A percentile compares a stretch with the other conserved stretches of the same genome.
These are phyloP conservation scores for Acropora yongei DNA, from an alignment of 64 coral and sea anemone genomes.

Conservation along the genomic window DNA sequence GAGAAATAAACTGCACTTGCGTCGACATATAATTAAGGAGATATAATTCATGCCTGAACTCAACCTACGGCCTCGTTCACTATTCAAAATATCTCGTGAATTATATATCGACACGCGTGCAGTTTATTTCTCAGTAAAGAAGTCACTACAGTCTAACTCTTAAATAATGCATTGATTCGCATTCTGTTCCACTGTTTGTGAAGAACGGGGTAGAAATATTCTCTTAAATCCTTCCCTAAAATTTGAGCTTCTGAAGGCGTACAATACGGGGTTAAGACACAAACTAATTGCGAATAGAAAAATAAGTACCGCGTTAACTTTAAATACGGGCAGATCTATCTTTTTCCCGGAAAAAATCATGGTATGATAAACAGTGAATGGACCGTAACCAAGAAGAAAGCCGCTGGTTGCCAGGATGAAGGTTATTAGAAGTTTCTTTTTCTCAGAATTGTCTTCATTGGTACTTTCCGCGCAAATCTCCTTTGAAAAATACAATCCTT, in stretches of 20 bases:
- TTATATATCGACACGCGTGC: too few species aligned
- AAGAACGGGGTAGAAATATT: neutral
- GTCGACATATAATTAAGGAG: too few species aligned
- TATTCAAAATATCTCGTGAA: too few species aligned
- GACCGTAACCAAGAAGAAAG: neutral
- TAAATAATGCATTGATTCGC: too few species aligned
- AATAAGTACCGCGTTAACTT: too few species aligned
- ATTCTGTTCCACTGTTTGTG: too few species aligned
- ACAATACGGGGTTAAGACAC: neutral
- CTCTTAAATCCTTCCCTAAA: neutral
- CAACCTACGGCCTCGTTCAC: too few species aligned
- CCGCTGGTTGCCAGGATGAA: neutral
- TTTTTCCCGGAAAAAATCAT: neutral
- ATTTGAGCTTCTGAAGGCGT: neutral
- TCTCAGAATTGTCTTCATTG: conserved; percentile 3
- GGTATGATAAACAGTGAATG: neutral
- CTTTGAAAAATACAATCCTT: conserved; percentile 53
- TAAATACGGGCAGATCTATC: neutral
- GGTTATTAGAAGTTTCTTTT: conserved; percentile 21
- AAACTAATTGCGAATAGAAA: neutral
- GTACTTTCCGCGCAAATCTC: conserved; percentile 1
- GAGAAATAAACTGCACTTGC: too few species aligned
- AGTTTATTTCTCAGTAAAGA: too few species aligned
- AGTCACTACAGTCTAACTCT: too few species aligned
- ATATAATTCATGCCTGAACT: too few species aligned